These are phyloP conservation scores for Myathropa florea DNA, from an alignment of 2,888 invertebrate genomes.

Conservation along the genomic window DNA sequence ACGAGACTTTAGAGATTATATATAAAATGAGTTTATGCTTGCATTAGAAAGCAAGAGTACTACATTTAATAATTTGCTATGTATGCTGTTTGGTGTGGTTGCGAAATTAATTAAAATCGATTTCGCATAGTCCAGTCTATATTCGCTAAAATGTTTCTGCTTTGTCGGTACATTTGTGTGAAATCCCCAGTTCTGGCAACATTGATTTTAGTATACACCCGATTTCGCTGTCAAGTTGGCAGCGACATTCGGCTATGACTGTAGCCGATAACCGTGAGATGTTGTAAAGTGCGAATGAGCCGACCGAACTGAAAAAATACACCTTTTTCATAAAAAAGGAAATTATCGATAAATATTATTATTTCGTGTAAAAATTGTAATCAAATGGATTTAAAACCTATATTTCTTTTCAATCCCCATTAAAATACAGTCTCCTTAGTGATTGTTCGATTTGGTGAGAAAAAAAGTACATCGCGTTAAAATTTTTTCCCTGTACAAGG, in stretches of 20 bases:
- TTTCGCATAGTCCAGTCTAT: too few species aligned
- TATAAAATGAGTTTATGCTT: too few species aligned
- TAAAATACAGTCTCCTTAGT: slow-evolving; percentile 26
- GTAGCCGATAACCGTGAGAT: slow-evolving; percentile 55
- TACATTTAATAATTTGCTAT: too few species aligned
- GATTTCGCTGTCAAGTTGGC: slow-evolving; percentile 16
- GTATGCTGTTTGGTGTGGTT: too few species aligned
- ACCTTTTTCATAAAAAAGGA: slow-evolving; percentile 58
- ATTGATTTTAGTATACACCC: neutral
- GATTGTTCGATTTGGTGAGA: slow-evolving; percentile 45
- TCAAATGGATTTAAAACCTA: slow-evolving; percentile 60
- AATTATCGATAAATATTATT: slow-evolving; percentile 30
- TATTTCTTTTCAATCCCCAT: slow-evolving; percentile 28
- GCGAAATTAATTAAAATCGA: too few species aligned
- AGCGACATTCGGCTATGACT: slow-evolving; percentile 35
- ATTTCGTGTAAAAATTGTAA: slow-evolving; percentile 57
- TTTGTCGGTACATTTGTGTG: too few species aligned
- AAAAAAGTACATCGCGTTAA: slow-evolving; percentile 45
- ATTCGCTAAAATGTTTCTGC: too few species aligned
- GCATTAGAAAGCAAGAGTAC: too few species aligned
- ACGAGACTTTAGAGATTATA: too few species aligned
- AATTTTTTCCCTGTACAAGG: slow-evolving; percentile 43
- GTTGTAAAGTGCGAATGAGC: slow-evolving; percentile 65
- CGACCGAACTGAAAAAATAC: slow-evolving; percentile 56
- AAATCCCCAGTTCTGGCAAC: neutral